Evolutionary conservation across 2,797 vertebrate species (phyloP).

Genomic region (Miichthys miiuy): DNA sequence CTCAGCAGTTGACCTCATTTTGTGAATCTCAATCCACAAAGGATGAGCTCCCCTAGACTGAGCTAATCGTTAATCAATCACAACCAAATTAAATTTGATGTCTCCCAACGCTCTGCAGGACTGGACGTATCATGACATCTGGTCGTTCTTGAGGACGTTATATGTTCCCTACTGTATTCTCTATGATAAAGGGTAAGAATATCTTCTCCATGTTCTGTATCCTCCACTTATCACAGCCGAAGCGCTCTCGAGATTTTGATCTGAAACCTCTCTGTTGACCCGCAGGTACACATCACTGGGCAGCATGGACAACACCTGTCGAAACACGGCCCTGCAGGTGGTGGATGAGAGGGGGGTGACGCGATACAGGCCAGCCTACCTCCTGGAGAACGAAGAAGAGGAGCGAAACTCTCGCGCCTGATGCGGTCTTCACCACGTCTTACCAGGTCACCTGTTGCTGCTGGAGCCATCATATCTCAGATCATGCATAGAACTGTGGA

Average conservation of each 20-base stretch:
- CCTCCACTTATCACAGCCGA: background rate
- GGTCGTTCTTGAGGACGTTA: conserved; percentile 93
- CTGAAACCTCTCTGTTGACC: background rate
- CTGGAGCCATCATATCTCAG: conserved; percentile 1
- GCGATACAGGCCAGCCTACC: conserved; percentile 89
- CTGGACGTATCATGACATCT: conserved; percentile 97
- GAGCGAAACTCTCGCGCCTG: conserved; percentile 90
- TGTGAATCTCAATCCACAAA: conserved; percentile 10
- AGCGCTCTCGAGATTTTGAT: background rate
- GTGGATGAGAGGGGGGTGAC: conserved; percentile 83
- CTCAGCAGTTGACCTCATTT: conserved; percentile 15
- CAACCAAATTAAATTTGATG: conserved; percentile 12
- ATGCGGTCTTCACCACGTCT: conserved; percentile 22
- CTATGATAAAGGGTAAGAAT: conserved; percentile 95
- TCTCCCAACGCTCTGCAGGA: conserved; percentile 83
- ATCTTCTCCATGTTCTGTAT: background rate
- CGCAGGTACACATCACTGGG: conserved; percentile 95
- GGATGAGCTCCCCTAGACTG: background rate
- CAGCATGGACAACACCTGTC: conserved; percentile 91
- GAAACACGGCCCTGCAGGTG: conserved; percentile 87
- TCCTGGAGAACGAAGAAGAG: conserved; percentile 92
- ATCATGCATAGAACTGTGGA: background rate
- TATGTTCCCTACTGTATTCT: conserved; percentile 96
- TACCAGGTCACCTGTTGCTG: conserved; percentile 10
- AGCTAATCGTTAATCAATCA: conserved; percentile 12